Base-by-base conservation (phyloP, 2,113 vertebrate species). In the Furnarius figulus region DNA sequence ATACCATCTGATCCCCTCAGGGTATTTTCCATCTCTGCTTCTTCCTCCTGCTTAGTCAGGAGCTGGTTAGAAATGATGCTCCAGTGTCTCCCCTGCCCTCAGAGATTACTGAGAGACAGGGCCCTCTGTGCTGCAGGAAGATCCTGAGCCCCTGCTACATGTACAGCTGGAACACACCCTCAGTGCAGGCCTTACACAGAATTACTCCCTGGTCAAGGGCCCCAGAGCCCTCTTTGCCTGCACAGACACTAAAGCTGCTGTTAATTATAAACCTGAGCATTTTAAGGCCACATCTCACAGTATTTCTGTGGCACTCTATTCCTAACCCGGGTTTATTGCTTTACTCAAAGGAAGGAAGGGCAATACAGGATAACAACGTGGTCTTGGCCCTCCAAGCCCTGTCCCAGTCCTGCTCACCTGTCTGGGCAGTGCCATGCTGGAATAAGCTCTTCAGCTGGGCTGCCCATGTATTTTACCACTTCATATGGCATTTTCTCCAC, bases 231-330 rank as follows among this genome's bases (percentile, higher is more conserved):
- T 88, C 83, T 92, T 83, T 56, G 79, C 92, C 93, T 79, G 83
- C 65, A 4, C 0, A 52, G 85, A 42, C 87, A 68, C 87, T 68
- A 0, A 61, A 63, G 68, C 30, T 68, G 82, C 40, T 90, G 61
- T 84, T 95, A 89, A 90, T 96, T 93, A 95, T 37, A 89, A 90
- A 80, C 73, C 85, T 35, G 80, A 59, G 79, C n/a, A 42, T 84
- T 40, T 86, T 56, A 81, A 86, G 92, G 93, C 52, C 88, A 72
- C 56, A 81, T 81, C 76, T 93, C 79, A 4, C 65, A 75, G 47
- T 53, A 62, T 75, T 92, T 74, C 9, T 28, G 1, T 16, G 85
- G 79, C 84, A 14, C 35, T 49, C 28, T 49, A 10, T 40, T 94
- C 24, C 59, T 81, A 52, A 66, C 9, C 3, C 72, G 78, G 85